Evolutionary conservation across 1,140 invertebrate genomes (phyloP), one percentile per base, ranked within the genome.

Genomic region (Acromyrmex charruanus): DNA sequence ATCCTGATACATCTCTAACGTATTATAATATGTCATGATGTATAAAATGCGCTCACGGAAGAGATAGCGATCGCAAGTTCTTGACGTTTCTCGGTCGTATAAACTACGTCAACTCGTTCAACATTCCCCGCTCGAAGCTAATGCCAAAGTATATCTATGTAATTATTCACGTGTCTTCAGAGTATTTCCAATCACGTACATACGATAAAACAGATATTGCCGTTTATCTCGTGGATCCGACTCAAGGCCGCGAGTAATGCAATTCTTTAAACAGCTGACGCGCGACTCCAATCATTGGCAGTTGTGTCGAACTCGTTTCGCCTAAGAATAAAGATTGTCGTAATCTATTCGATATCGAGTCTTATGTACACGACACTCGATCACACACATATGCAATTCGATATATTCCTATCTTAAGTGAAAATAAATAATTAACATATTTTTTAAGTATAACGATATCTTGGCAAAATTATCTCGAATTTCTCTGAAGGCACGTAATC

Each of bases 141-240:
- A 66, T 51, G 39, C 7, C n/a, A 44, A 81, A 81, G 77, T 69
- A 80, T 44, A 71, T 81, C 65, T 39, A 58, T 39, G 81, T 51
- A 84, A 84, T 84, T 84, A 84, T 77, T 84, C 77, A 81, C 49
- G 65, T 31, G 10, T 51, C 61, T 79, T 79, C 35, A 12, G 61
- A 85, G 39, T 31, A 31, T 89, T 84, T 87, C 85, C 88, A 89
- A 82, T 87, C 88, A 87, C 85, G 85, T 84, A 87, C 14, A 3
- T 39, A 39, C 28, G 85, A 74, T 89, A 87, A 77, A 44, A 87
- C 53, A 39, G 72, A 85, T 77, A 28, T 44, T 28, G 74, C 16
- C 82, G 31, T 79, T 85, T 79, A 85, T 85, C 31, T 25, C 61
- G 51, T 28, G 59, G 82, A 77, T 44, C 10, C 59, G 31, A 85